Evolutionary conservation across 2,888 invertebrate species (phyloP).

Genomic region (Eupithecia abbreviata): DNA sequence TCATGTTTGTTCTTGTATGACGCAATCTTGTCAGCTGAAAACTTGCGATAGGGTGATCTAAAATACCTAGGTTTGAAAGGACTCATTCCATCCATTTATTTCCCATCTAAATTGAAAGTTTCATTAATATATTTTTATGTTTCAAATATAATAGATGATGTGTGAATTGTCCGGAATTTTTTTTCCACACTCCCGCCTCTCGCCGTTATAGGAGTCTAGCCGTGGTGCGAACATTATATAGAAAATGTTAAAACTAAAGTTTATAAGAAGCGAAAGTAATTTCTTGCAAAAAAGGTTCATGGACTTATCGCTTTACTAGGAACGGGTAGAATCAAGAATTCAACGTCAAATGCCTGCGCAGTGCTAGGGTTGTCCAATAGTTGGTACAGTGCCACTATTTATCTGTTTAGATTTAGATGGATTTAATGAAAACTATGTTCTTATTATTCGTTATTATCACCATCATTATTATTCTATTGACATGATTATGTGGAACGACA

Average conservation of each 20-base stretch:
- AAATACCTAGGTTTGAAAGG: no score
- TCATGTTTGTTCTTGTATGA: background rate
- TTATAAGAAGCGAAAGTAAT: conserved; percentile 2
- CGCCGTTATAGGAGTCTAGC: no score
- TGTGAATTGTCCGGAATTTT: no score
- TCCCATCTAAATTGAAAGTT: no score
- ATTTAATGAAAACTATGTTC: background rate
- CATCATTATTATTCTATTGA: background rate
- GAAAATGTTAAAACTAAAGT: background rate
- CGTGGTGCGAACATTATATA: background rate
- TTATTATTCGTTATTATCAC: background rate
- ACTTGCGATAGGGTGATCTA: no score
- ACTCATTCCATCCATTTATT: no score
- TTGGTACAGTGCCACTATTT: background rate
- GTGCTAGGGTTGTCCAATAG: conserved; percentile 35
- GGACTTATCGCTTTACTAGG: conserved; percentile 21
- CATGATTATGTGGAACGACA: background rate
- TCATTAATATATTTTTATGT: no score
- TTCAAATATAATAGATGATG: no score
- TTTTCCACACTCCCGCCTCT: no score
- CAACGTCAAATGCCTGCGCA: conserved; percentile 31
- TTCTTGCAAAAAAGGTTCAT: conserved; percentile 20
- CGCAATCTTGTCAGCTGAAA: no score
- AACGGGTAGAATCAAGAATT: conserved; percentile 16
- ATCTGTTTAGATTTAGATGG: background rate